Conservation (phyloP, 2,888 invertebrate genomes). For the Andrena chrysosceles region DNA sequence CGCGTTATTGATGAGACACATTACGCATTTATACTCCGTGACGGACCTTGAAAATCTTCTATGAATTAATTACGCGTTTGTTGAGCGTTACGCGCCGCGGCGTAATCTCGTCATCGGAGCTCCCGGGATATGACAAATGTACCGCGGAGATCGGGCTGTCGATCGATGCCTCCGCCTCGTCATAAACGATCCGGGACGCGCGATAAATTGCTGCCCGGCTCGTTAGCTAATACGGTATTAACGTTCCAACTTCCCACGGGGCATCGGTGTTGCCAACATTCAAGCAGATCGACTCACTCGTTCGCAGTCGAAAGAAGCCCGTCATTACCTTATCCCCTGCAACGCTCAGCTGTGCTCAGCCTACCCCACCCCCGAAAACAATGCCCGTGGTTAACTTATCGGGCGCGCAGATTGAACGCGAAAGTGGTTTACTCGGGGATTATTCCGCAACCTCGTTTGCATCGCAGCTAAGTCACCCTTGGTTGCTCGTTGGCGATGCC, state of each 20-base stretch:
- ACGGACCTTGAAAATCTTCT: slow-evolving; percentile 57
- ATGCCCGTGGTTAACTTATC: slow-evolving; percentile 4
- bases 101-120: slow-evolving; percentile 43
- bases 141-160: slow-evolving; percentile 33
- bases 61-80: slow-evolving; percentile 61
- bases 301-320: neutral
- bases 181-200: slow-evolving; percentile 23
- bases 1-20: slow-evolving; percentile 54
- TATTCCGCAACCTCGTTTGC: neutral
- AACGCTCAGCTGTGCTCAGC: neutral
- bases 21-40: slow-evolving; percentile 55
- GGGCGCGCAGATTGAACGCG: neutral
- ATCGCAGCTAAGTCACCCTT: neutral
- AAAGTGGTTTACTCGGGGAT: neutral
- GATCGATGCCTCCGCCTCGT: slow-evolving; percentile 36
- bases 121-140: slow-evolving; percentile 49
- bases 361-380: neutral
- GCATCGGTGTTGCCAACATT: neutral
- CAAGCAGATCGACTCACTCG: neutral
- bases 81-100: slow-evolving; percentile 32
- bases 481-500: neutral
- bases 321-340: slow-evolving; percentile 22
- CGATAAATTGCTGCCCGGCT: slow-evolving; percentile 42
- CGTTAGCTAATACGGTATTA: slow-evolving; percentile 51
- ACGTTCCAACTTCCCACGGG: slow-evolving; percentile 36